Base-by-base conservation (phyloP, 64 coral and sea anemone genomes). In the Montipora foliosa region DNA sequence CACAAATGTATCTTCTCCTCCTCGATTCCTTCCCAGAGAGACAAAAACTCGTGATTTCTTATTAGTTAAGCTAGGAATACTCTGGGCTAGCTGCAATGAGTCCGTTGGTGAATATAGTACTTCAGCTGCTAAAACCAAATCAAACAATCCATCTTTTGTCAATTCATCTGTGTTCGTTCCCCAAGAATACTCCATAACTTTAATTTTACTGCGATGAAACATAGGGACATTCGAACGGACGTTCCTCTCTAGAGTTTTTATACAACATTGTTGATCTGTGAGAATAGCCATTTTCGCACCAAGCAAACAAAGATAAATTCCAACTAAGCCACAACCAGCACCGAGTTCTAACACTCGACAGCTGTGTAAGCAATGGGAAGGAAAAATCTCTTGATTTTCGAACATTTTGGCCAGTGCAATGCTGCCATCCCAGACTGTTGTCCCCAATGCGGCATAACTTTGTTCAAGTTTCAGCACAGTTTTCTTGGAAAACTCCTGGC, bases 341-440 rank as follows among this genome's bases (percentile, higher is more conserved):
- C 98, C 98, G 45, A 99, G 87, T 80, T 99, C 98, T 53, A 96
- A 57, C 7, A 96, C 90, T 12, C 79, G 52, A 70, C 88, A 90
- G 0, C 24, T 87, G 44, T 73, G 87, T 10, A 99, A 45, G 62
- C 87, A 87, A 37, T 69, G 67, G 78, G 9, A 14, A 25, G 92
- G 83, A 83, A 94, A 99, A 7, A 79, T 47, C 0, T 52, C 37
- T 81, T 69, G 66, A 74, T 90, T 96, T 44, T 99, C 98, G 92
- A 99, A 95, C 92, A 96, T 99, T 90, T 99, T 99, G 4, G 98
- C 95, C 44, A 99, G 91, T 21, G 94, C 98, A 45, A 99, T 96
- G 59, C 98, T 99, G 10, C 98, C 95, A 82, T 99, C 98, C 95
- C 98, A 96, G 4, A 99, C 98, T 16, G 98, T 99, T 55, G 92